A percentile compares a stretch with the other conserved stretches of the same genome.
phyloP scores from a whole-genome alignment of 1,140 invertebrate genomes.

The Micrasema minimum region DNA sequence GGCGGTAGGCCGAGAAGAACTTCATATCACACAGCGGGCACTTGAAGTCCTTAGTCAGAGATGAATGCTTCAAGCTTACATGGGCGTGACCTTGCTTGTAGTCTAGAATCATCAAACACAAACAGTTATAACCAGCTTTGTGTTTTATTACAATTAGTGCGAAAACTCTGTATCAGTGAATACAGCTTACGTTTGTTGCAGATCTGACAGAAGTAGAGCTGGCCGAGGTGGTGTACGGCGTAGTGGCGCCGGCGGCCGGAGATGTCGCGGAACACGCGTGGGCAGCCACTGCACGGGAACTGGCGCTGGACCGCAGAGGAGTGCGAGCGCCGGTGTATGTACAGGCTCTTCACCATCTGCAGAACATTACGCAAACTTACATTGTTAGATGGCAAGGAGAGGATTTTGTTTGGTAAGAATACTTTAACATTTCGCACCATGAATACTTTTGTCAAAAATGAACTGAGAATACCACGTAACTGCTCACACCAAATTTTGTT shows the following conservation, averaged over 20 bases:
- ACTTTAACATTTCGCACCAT: no score
- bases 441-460: background rate
- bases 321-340: constrained; percentile 20
- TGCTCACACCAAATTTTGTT: no score
- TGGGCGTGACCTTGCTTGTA: no score
- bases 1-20: constrained; percentile 27
- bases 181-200: constrained; percentile 20
- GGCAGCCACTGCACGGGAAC: constrained; percentile 2
- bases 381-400: no score
- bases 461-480: no score
- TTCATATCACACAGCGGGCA: constrained; percentile 20
- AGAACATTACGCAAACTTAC: constrained; percentile 1
- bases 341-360: constrained; percentile 17
- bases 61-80: no score
- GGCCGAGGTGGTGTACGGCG: constrained; percentile 3
- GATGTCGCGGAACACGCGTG: background rate
- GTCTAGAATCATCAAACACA: no score
- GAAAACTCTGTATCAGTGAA: no score
- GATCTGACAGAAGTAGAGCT: constrained; percentile 33
- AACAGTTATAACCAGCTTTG: no score
- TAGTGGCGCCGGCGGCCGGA: constrained; percentile 1
- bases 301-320: background rate
- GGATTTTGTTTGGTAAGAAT: no score
- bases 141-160: no score
- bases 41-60: constrained; percentile 7